Evolutionary conservation across 1,140 invertebrate species (phyloP), one percentile per base, ranked within the genome.

Genomic region (Melanaphis sacchari): DNA sequence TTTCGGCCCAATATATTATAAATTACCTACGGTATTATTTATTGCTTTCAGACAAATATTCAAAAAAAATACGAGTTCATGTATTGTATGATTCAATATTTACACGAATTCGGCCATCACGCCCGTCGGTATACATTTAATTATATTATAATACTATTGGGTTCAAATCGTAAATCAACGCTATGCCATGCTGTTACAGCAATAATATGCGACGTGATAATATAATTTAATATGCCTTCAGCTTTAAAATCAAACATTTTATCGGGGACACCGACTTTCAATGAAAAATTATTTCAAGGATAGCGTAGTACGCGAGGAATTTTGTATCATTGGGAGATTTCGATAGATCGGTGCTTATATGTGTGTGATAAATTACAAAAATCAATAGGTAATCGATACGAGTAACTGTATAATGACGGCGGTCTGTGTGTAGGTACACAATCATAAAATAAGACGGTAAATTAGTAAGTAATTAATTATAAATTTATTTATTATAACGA

Each of bases 131-230:
- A 66, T 66, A n/a, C n/a, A 31, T 31, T 31, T 26, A 54, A 26
- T 7, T 18, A 49, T n/a, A n/a, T 36, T 76, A 21, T 81, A 82
- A 21, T 49, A 18, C 46, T 26, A 38, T 52, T 40, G 88, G 49
- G 49, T 88, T 88, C 46, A 88, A 89, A 89, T 89, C 22, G 49
- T 89, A 89, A 89, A 88, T 88, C 85, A 88, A 88, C 84, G 43
- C 59, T 24, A 84, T 38, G 11, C 46, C 9, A 54, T 52, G 31
- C 88, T 36, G 36, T 89, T 87, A 76, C 4, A 18, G 59, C 59
- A 76, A 76, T 36, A 76, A 76, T 36, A 76, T 76, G n/a, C 59
- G n/a, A 11, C 11, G 15, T 15, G 59, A 76, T 18, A 76, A 76
- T 59, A 66, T 31, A 76, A 76, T 76, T n/a, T 18, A 46, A 46